phyloP scores from a whole-genome alignment of 2,888 invertebrate genomes.

The Ligdia adustata region DNA sequence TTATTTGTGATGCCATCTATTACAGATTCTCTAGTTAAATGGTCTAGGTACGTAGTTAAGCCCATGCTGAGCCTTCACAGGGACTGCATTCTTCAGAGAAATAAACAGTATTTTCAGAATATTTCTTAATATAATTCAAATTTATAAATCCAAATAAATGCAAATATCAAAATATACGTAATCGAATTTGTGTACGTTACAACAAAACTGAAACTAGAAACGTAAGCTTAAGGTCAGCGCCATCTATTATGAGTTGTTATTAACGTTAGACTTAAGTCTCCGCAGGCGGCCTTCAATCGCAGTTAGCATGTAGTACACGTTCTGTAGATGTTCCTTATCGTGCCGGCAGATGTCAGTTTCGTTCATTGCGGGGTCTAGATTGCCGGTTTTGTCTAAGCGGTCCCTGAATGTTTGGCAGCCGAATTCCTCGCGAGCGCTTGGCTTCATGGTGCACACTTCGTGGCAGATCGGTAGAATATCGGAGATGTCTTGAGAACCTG shows the following conservation, averaged over 20 bases:
- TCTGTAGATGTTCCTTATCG: constrained; percentile 58
- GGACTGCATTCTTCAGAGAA: too few relatives aligned
- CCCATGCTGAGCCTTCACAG: too few relatives aligned
- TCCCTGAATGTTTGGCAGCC: constrained; percentile 54
- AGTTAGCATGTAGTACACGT: constrained; percentile 60
- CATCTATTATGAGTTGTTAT: constrained; percentile 11
- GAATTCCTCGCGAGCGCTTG: constrained; percentile 53
- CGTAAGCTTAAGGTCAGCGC: constrained; percentile 8
- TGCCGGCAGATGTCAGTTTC: constrained; percentile 56
- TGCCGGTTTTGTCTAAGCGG: too few relatives aligned
- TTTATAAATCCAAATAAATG: too few relatives aligned
- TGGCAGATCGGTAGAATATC: constrained; percentile 4
- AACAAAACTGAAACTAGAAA: constrained; percentile 3
- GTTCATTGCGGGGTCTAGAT: constrained; percentile 48
- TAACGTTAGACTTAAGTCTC: constrained; percentile 53
- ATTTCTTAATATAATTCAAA: too few relatives aligned
- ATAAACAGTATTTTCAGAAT: too few relatives aligned
- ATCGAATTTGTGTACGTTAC: too few relatives aligned
- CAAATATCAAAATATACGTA: too few relatives aligned
- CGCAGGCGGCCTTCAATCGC: constrained; percentile 71
- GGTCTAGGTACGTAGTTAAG: too few relatives aligned
- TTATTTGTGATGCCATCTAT: too few relatives aligned
- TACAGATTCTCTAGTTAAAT: too few relatives aligned
- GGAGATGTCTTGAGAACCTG: constrained; percentile 39
- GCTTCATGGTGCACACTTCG: constrained; percentile 64